phyloP scores from a whole-genome alignment of 1,140 invertebrate species.

The Drosophila biarmipes region DNA sequence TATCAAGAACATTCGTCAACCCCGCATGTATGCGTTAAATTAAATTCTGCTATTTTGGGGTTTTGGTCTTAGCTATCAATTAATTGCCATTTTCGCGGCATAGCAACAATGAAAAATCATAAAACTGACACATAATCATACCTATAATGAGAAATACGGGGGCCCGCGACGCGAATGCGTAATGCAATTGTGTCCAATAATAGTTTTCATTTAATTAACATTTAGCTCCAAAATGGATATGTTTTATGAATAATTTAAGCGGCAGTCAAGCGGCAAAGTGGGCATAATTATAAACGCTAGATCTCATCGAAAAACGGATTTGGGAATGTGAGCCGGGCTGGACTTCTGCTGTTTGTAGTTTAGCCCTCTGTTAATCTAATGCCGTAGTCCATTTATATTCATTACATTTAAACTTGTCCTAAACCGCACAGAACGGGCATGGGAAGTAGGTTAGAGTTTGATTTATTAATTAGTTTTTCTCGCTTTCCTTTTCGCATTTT shows the following conservation, averaged over 20 bases:
- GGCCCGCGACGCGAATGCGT: conserved; percentile 28
- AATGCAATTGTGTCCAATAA: conserved; percentile 55
- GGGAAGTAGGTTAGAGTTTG: conserved; percentile 10
- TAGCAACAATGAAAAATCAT: conserved; percentile 55
- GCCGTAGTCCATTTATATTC: conserved; percentile 73
- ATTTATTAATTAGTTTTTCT: conserved; percentile 26
- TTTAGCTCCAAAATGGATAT: conserved; percentile 54
- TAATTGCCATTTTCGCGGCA: conserved; percentile 50
- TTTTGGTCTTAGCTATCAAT: conserved; percentile 51
- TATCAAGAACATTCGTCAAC: background rate
- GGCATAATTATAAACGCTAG: conserved; percentile 21
- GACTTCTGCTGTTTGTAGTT: conserved; percentile 28
- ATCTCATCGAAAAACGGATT: conserved; percentile 18
- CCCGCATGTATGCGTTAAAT: background rate
- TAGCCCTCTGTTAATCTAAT: conserved; percentile 68
- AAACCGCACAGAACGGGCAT: conserved; percentile 9
- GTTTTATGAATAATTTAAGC: conserved; percentile 68
- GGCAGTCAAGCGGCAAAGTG: conserved; percentile 9
- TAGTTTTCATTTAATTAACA: conserved; percentile 75
- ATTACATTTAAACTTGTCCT: conserved; percentile 46
- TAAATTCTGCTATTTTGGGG: background rate
- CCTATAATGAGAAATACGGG: conserved; percentile 35
- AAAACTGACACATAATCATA: conserved; percentile 34
- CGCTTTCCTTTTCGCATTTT: background rate
- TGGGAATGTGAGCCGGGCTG: conserved; percentile 6